Evolutionary conservation across 2,113 vertebrate species (phyloP).

Genomic region (Rhinolophus ferrumequinum): DNA sequence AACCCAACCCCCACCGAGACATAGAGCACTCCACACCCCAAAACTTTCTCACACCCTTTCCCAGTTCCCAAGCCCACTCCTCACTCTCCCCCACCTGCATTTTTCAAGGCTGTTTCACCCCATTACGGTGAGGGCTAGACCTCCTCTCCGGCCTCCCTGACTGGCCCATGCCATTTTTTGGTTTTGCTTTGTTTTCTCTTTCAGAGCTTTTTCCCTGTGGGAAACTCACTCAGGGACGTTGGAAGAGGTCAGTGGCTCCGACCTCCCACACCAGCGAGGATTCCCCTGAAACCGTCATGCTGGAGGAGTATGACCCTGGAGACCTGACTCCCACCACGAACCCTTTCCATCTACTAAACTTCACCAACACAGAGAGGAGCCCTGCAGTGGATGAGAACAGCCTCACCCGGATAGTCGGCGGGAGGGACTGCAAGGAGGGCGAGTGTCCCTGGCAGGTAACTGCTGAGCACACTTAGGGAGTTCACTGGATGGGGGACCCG

Average conservation of each 20-base stretch:
- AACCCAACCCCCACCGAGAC: not conserved
- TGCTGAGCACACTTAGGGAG: fast-evolving
- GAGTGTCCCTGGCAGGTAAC: constrained; percentile 97
- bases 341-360: fast-evolving
- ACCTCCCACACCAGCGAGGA: fast-evolving
- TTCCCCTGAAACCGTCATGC: fast-evolving
- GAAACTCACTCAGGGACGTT: constrained; percentile 52
- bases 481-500: fast-evolving
- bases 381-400: fast-evolving
- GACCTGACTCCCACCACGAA: not conserved
- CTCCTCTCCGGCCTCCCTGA: too few relatives aligned
- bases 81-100: not conserved
- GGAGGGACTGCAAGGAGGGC: constrained; percentile 88
- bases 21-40: not conserved
- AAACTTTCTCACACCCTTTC: not conserved
- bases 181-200: not conserved
- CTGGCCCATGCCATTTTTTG: not conserved
- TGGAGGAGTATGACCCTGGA: fast-evolving
- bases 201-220: constrained; percentile 85
- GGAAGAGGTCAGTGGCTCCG: constrained; percentile 51
- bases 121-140: not conserved
- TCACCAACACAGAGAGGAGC: not conserved
- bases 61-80: not conserved
- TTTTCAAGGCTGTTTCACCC: not conserved
- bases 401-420: constrained; percentile 86